Percentiles rank a stretch among this genome's conserved stretches.
These are phyloP conservation scores for Buceros bicornis DNA, from an alignment of 2,797 vertebrate species.

Conservation along the genomic window DNA sequence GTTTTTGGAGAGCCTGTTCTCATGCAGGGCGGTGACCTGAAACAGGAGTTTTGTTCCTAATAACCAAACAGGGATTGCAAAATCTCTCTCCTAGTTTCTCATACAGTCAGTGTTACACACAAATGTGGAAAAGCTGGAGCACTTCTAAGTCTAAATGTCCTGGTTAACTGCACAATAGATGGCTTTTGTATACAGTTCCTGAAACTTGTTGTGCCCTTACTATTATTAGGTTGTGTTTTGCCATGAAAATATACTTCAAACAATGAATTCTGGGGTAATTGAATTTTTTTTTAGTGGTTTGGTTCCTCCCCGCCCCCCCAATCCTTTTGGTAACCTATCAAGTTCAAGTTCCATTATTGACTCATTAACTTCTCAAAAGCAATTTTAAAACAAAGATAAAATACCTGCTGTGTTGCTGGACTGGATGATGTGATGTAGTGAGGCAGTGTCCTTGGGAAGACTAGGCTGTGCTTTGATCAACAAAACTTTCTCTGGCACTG, in stretches of 20 bases:
- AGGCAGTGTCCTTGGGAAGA: conserved; percentile 46
- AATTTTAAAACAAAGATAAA: conserved; percentile 7
- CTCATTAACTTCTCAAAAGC: background rate
- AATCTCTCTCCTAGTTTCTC: background rate
- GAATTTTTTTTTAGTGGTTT: background rate
- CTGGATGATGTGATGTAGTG: background rate
- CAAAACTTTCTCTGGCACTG: conserved; percentile 48
- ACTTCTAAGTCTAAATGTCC: background rate
- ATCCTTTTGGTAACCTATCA: background rate
- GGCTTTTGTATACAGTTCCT: background rate
- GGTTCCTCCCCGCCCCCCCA: background rate
- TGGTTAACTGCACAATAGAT: background rate
- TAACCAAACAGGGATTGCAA: background rate
- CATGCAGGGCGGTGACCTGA: background rate
- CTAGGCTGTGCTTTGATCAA: conserved; percentile 16
- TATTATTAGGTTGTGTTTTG: background rate
- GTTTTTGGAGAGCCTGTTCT: background rate
- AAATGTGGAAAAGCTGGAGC: background rate
- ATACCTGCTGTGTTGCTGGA: background rate
- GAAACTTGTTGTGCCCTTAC: background rate
- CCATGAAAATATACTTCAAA: background rate
- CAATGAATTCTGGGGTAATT: background rate
- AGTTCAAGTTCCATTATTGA: background rate
- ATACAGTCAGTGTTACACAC: background rate
- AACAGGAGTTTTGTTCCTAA: background rate